phyloP scores from a whole-genome alignment of 2,797 vertebrate genomes.

The Capromys pilorides region DNA sequence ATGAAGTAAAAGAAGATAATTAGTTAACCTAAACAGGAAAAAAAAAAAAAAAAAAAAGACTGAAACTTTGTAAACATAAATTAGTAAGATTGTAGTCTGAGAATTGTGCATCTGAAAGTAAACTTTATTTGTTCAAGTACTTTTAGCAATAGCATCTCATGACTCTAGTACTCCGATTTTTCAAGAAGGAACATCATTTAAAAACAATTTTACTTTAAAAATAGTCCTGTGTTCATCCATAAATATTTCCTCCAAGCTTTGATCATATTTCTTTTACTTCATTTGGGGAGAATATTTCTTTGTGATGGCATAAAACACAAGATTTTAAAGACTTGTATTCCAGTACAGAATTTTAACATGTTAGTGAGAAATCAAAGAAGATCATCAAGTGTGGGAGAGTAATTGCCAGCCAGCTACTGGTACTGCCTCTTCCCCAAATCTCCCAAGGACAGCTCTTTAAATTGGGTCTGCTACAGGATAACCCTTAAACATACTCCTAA shows the following conservation, averaged over 20 bases:
- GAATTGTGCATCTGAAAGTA: conserved; percentile 72
- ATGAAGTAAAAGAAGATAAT: conserved; percentile 59
- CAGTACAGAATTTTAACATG: conserved; percentile 66
- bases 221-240: no score
- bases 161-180: no score
- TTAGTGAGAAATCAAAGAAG: conserved; percentile 47
- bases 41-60: conserved; percentile 61
- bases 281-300: conserved; percentile 56
- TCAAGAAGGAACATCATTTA: no score
- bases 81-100: conserved; percentile 52
- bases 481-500: conserved; percentile 57
- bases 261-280: conserved; percentile 57
- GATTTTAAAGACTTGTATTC: not conserved
- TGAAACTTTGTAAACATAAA: conserved; percentile 39
- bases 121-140: conserved; percentile 48
- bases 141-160: conserved; percentile 25
- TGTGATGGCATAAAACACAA: conserved; percentile 62
- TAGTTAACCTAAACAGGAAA: conserved; percentile 50
- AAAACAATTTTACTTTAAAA: no score
- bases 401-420: conserved; percentile 57
- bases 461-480: conserved; percentile 58
- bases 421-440: not conserved
- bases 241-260: not conserved
- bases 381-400: conserved; percentile 57
- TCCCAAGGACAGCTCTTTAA: conserved; percentile 38